Percentiles rank a stretch among this genome's conserved stretches.
phyloP scores from a whole-genome alignment of 1,140 invertebrate species.

The Muscidifurax raptorellus region DNA sequence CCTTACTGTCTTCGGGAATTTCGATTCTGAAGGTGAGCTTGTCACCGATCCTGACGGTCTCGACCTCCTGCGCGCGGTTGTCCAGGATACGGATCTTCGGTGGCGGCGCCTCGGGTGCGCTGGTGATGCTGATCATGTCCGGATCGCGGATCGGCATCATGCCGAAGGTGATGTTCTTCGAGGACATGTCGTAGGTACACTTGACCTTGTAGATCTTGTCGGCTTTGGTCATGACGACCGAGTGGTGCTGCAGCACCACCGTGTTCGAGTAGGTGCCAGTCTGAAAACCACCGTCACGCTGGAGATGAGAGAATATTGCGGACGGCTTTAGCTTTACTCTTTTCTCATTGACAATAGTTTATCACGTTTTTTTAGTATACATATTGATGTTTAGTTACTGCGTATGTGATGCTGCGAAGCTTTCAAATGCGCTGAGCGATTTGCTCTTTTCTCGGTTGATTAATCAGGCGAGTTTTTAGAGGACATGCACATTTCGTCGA shows the following conservation, averaged over 20 bases:
- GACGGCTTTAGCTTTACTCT: slow-evolving; percentile 4
- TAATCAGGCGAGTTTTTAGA: neutral
- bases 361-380: neutral
- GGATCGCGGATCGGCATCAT: slow-evolving; percentile 97
- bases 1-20: slow-evolving; percentile 95
- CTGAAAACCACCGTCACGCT: slow-evolving; percentile 77
- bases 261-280: slow-evolving; percentile 96
- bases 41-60: slow-evolving; percentile 95
- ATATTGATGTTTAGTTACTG: neutral
- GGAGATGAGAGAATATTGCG: slow-evolving; percentile 57
- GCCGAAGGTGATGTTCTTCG: slow-evolving; percentile 96
- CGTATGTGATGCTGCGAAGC: neutral
- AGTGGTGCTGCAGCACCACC: slow-evolving; percentile 95
- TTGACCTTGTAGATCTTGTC: slow-evolving; percentile 98
- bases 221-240: slow-evolving; percentile 96
- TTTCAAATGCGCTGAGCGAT: too few relatives aligned
- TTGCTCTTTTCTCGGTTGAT: neutral
- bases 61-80: slow-evolving; percentile 88
- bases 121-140: slow-evolving; percentile 96
- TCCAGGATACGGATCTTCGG: slow-evolving; percentile 95
- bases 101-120: slow-evolving; percentile 94
- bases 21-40: slow-evolving; percentile 96
- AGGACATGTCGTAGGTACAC: slow-evolving; percentile 97
- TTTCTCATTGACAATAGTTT: neutral
- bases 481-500: neutral